Base-by-base conservation (phyloP, 2,797 vertebrate species). In the Pseudochromis fuscus region DNA sequence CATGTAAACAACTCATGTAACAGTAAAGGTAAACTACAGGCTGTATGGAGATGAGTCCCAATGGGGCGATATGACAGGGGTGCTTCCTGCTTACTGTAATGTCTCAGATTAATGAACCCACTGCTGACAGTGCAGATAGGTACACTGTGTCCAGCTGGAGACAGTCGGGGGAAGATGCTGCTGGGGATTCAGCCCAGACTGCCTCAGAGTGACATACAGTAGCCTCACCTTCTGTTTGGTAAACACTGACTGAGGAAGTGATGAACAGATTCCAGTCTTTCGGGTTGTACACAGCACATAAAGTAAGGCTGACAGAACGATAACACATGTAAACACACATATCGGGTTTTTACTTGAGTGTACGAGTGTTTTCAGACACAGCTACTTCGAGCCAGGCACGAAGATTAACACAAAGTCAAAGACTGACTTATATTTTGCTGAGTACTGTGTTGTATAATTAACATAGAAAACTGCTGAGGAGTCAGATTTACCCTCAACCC, bases 391-490 rank as follows among this genome's bases (percentile, higher is more conserved):
- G 15, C 7, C n/a, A 13, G 3, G 13, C 21, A 24, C 24, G 30
- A 33, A 59, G 15, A 72, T 56, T 5, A 24, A 11, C 63, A 42
- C 16, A 56, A 61, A 72, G 4, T 67, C 23, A 65, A 67, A 65
- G 42, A 33, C 3, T 5, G 35, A 57, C 33, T 49, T 68, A 2
- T 31, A 33, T 5, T 65, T 62, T 67, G 57, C 49, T 72, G 67
- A 83, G 57, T 65, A 72, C 77, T 76, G 35, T 19, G 31, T 58
- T 73, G 33, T 55, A 66, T 79, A 75, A 86, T 83, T 80, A 50
- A 83, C 51, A 59, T 5, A 68, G 55, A 66, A 86, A 89, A 84
- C 60, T 83, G 86, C 86, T 81, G 77, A 89, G 67, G 63, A 77
- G 68, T 40, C 62, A 52, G 38, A 79, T 86, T 77, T 82, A 65